phyloP scores from a whole-genome alignment of 2,797 vertebrate genomes.

The Heteromormyrus szaboi region DNA sequence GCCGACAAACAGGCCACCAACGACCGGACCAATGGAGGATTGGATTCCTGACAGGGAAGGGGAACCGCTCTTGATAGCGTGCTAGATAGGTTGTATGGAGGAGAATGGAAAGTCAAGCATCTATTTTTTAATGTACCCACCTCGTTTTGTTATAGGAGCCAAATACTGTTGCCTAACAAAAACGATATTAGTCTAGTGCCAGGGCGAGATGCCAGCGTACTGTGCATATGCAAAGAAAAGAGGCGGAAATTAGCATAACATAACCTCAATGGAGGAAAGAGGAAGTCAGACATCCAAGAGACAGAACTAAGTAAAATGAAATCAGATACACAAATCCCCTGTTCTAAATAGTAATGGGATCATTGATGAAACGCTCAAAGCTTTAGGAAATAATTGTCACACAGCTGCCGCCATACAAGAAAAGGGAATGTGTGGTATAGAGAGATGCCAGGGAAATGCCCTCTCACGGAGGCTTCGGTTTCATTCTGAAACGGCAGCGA shows the following conservation, averaged over 20 bases:
- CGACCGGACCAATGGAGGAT: background rate
- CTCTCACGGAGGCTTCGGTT: background rate
- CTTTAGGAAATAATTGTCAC: background rate
- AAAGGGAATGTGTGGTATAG: slow-evolving; percentile 1
- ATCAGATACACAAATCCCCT: background rate
- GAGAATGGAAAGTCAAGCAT: slow-evolving; percentile 21
- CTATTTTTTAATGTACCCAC: background rate
- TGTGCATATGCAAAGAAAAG: background rate
- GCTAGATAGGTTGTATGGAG: background rate
- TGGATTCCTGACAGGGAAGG: background rate
- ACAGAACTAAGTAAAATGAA: slow-evolving; percentile 7
- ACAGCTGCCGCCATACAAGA: background rate
- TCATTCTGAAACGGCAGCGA: background rate
- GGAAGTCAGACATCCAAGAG: slow-evolving; percentile 5
- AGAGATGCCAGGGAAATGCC: background rate
- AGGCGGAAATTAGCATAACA: slow-evolving; percentile 10
- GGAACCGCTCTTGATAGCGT: background rate
- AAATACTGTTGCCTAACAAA: background rate
- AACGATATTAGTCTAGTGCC: background rate
- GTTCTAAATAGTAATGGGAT: slow-evolving; percentile 2
- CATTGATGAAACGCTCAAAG: background rate
- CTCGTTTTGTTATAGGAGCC: background rate
- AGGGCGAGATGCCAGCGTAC: background rate
- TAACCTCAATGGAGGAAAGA: slow-evolving; percentile 7
- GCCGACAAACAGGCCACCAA: slow-evolving; percentile 3